Conservation (phyloP, 2,888 invertebrate species). For the Conops quadrifasciatus region DNA sequence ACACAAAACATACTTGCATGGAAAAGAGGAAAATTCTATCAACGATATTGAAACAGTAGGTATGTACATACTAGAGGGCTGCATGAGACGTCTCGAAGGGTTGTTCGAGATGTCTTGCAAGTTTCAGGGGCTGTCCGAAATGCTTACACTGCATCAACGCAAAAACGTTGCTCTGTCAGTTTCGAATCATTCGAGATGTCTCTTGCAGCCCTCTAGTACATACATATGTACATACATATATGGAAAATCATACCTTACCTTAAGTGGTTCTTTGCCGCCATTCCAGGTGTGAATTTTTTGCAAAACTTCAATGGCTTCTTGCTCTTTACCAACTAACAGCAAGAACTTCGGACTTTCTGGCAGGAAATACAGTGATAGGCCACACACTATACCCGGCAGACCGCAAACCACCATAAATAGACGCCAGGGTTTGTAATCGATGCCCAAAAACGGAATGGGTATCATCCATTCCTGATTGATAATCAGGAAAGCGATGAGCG, state of each 20-base stretch:
- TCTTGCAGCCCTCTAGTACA: background rate
- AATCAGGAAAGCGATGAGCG: constrained; percentile 55
- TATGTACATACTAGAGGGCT: too few species aligned
- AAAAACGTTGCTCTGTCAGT: too few species aligned
- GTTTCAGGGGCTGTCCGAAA: too few species aligned
- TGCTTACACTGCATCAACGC: too few species aligned
- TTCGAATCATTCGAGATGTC: too few species aligned
- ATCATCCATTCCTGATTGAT: constrained; percentile 57
- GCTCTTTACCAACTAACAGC: constrained; percentile 50
- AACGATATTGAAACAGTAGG: too few species aligned
- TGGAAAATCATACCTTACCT: constrained; percentile 39
- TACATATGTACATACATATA: background rate
- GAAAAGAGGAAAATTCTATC: too few species aligned
- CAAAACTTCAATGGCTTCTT: constrained; percentile 53
- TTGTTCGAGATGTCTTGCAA: too few species aligned
- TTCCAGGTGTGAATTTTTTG: constrained; percentile 52
- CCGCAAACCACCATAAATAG: constrained; percentile 57
- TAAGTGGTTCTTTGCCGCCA: constrained; percentile 47
- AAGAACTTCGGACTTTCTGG: constrained; percentile 63
- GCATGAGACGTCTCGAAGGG: too few species aligned
- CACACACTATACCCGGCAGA: constrained; percentile 55
- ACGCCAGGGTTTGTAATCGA: constrained; percentile 59
- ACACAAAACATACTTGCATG: too few species aligned
- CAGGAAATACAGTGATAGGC: constrained; percentile 49
- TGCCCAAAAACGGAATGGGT: constrained; percentile 50